phyloP scores from a whole-genome alignment of 2,113 vertebrate genomes.

The Noturus placidus region DNA sequence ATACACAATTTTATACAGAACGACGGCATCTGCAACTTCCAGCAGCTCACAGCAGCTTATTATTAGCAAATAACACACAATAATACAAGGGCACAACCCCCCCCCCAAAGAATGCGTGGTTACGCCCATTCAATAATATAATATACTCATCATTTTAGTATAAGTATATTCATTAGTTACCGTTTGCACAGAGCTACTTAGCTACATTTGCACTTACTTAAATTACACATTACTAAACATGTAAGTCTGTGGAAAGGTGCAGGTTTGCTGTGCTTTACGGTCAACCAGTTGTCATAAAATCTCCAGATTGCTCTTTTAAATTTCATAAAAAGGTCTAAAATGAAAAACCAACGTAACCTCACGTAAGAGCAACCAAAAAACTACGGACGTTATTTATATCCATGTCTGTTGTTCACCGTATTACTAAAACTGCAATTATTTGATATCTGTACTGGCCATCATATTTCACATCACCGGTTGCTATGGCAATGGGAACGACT shows the following conservation, averaged over 20 bases:
- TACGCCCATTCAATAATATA: too few species aligned
- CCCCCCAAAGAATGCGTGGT: too few species aligned
- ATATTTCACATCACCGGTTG: constrained; percentile 2
- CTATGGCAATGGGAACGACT: constrained; percentile 4
- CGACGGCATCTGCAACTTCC: not conserved
- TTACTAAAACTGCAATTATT: not conserved
- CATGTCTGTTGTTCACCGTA: not conserved
- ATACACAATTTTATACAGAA: not conserved
- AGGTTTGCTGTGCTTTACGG: not conserved
- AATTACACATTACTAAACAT: not conserved
- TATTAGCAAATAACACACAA: not conserved
- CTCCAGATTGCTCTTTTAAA: not conserved
- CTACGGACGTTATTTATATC: not conserved
- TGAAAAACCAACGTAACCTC: not conserved
- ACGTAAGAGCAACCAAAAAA: not conserved
- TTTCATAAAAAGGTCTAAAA: not conserved
- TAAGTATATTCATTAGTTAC: not conserved
- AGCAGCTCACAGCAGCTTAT: not conserved
- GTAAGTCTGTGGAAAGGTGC: not conserved
- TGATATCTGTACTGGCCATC: not conserved
- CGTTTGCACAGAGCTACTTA: not conserved
- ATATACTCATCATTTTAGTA: not conserved
- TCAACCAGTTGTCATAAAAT: not conserved
- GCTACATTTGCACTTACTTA: not conserved
- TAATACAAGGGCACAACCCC: too few species aligned